Conservation (phyloP, 2,888 invertebrate genomes). For the Sarcophaga caerulescens region DNA sequence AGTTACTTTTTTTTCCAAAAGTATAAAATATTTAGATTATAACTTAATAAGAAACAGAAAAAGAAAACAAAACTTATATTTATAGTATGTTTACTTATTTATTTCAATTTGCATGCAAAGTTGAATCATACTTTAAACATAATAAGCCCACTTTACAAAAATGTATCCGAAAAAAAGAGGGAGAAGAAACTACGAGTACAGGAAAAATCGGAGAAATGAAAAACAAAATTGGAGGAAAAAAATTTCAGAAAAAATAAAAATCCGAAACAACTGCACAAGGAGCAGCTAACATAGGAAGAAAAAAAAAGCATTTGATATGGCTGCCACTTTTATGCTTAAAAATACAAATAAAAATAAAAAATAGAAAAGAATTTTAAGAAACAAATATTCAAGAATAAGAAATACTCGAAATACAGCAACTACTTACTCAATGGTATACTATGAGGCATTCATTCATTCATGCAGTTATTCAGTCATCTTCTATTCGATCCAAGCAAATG, state of each 20-base stretch:
- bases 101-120: conserved; percentile 58
- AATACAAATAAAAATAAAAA: too few species aligned
- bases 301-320: conserved; percentile 4
- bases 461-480: too few species aligned
- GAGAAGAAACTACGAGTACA: conserved; percentile 16
- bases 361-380: background rate
- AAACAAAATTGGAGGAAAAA: background rate
- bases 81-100: conserved; percentile 55
- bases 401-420: background rate
- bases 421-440: background rate
- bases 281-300: background rate
- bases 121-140: conserved; percentile 60
- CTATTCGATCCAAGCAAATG: too few species aligned
- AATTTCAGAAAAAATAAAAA: conserved; percentile 26
- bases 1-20: too few species aligned
- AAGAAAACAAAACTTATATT: conserved; percentile 18
- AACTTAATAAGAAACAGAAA: background rate
- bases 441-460: background rate
- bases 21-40: background rate
- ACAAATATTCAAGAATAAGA: background rate
- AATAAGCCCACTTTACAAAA: conserved; percentile 59
- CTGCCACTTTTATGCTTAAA: background rate
- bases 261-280: background rate
- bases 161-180: conserved; percentile 30
- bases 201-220: background rate